Evolutionary conservation across 2,888 invertebrate species (phyloP), one percentile per base, ranked within the genome.

Genomic region (Brenthis ino): DNA sequence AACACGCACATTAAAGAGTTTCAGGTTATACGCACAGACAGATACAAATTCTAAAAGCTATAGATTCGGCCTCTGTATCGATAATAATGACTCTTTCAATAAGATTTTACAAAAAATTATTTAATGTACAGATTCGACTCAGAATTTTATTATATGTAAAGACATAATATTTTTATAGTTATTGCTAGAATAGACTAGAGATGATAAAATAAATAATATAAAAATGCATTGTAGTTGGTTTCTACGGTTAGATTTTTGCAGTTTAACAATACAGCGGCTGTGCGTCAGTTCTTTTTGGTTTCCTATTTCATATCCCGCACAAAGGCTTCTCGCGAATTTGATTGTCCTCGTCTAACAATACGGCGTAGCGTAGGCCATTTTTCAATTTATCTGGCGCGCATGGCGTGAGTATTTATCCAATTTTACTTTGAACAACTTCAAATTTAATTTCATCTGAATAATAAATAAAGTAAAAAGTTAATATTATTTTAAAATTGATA

Each of bases 301-400:
- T 55, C 14, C 64, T 55, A 64, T 64, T 64, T 55, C 64, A 64
- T 64, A 55, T 55, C 55, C 28, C 55, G 55, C 64, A 64, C 64
- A 64, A 64, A 64, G 64, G 64, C 54, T 48, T 64, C 64, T 53
- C 51, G 43, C 63, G 63, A 53, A 63, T 63, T 63, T 63, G 53
- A 63, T 63, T 63, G 63, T 63, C 63, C 63, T 63, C 63, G 20
- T 63, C 63, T 63, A 20, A 63, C 53, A 63, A 53, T 63, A 63
- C 63, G 37, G 51, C 37, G 47, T 55, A 43, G 64, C 64, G 55
- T 6, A 55, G 63, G 63, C 63, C 64, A 64, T 55, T 64, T 64
- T 64, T 55, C 55, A 64, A 55, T 64, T 64, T 64, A 55, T 48
- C 53, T 8, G 14, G 6, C 63, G 48, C 50, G 50, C 12, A 53